Conservation (phyloP, 2,888 invertebrate species). For the Omphaloscelis lunosa region DNA sequence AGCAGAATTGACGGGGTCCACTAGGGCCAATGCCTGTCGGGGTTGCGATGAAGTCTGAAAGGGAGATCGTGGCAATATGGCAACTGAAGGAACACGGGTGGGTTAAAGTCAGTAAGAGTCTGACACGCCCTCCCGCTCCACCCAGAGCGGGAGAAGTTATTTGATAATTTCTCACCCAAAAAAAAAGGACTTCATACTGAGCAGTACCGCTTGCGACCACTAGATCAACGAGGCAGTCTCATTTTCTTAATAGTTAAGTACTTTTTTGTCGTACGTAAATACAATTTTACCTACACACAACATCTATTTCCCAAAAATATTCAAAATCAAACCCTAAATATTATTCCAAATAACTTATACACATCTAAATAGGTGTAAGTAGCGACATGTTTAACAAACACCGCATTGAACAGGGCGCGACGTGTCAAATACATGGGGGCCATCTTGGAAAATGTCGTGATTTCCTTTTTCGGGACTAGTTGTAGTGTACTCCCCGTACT, state of each 20-base stretch:
- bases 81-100: no score
- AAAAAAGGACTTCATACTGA: not conserved
- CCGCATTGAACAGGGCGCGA: slow-evolving; percentile 42
- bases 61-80: no score
- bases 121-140: no score
- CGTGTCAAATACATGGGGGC: slow-evolving; percentile 70
- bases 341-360: slow-evolving; percentile 64
- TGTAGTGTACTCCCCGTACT: slow-evolving; percentile 54
- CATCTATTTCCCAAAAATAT: not conserved
- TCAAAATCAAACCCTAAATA: slow-evolving; percentile 36
- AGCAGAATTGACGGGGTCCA: no score
- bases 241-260: not conserved
- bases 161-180: no score
- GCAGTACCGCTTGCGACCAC: not conserved
- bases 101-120: no score
- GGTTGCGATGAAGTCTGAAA: no score
- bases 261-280: not conserved
- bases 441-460: slow-evolving; percentile 79
- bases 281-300: not conserved
- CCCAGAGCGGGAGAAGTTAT: no score
- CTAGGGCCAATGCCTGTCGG: no score
- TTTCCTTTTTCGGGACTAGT: slow-evolving; percentile 81
- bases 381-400: slow-evolving; percentile 63
- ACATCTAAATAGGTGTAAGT: slow-evolving; percentile 46
- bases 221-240: not conserved